Conservation (phyloP, 2,888 invertebrate genomes). For the Polyommatus iphigenia region DNA sequence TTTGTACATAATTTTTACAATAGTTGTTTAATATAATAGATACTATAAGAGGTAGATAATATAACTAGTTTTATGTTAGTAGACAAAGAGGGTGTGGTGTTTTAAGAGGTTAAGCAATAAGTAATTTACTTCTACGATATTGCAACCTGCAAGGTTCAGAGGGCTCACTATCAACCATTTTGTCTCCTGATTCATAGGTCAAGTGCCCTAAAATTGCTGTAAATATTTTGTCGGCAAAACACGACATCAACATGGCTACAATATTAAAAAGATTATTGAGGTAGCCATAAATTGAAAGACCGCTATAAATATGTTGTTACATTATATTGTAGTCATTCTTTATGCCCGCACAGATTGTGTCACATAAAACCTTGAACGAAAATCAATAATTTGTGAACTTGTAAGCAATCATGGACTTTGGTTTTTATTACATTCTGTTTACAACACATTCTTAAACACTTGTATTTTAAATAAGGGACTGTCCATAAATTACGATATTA, state of each 20-base stretch:
- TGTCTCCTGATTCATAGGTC: not conserved
- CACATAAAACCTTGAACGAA: constrained; percentile 26
- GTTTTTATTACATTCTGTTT: not conserved
- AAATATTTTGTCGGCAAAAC: constrained; percentile 29
- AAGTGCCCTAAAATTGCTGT: not conserved
- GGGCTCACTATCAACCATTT: not conserved
- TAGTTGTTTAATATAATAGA: no score
- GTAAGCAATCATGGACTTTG: not conserved
- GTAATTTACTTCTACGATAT: not conserved
- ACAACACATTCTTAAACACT: no score
- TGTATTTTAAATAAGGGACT: no score
- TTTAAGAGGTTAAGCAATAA: not conserved
- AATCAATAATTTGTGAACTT: constrained; percentile 16
- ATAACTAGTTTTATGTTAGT: not conserved
- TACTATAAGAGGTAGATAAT: no score
- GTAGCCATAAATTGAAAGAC: constrained; percentile 42
- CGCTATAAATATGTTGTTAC: constrained; percentile 41
- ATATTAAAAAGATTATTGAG: constrained; percentile 39
- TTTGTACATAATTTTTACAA: not conserved
- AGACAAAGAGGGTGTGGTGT: not conserved
- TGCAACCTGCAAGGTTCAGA: no score
- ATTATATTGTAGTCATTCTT: constrained; percentile 39
- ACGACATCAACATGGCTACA: constrained; percentile 35
- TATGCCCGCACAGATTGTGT: constrained; percentile 35
- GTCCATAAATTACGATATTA: no score